Evolutionary conservation across 2,888 invertebrate genomes (phyloP).

Genomic region (Bellardia bayeri): DNA sequence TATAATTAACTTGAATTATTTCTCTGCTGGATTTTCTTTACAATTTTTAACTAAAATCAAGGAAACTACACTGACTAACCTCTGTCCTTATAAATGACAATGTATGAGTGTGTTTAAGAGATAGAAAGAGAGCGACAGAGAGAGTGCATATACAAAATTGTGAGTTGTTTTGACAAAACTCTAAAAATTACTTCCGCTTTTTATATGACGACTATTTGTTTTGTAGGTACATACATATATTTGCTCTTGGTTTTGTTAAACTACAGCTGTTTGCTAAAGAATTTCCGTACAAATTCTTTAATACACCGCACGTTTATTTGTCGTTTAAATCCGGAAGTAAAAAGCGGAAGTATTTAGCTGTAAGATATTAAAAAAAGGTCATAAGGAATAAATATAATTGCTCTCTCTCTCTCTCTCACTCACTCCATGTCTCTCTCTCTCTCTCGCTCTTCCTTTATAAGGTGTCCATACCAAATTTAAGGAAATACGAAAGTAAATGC

Average conservation of each 20-base stretch:
- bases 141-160: not conserved
- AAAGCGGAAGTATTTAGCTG: constrained; percentile 60
- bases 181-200: constrained; percentile 59
- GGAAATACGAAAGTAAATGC: constrained; percentile 69
- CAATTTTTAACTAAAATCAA: no score
- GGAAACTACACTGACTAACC: no score
- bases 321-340: constrained; percentile 68
- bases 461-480: not conserved
- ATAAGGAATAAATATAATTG: constrained; percentile 56
- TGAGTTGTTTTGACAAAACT: constrained; percentile 37
- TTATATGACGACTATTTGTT: not conserved
- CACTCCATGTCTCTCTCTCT: not conserved
- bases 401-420: not conserved
- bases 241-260: not conserved
- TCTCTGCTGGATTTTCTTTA: no score
- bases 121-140: not conserved
- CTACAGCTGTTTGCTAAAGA: constrained; percentile 55
- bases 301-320: constrained; percentile 2
- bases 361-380: constrained; percentile 51
- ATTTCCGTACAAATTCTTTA: constrained; percentile 10
- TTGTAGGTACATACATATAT: not conserved
- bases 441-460: not conserved
- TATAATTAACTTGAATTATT: no score
- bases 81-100: no score
- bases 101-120: not conserved